phyloP scores from a whole-genome alignment of 64 coral and sea anemone species.

The Dendronephthya gigantea region DNA sequence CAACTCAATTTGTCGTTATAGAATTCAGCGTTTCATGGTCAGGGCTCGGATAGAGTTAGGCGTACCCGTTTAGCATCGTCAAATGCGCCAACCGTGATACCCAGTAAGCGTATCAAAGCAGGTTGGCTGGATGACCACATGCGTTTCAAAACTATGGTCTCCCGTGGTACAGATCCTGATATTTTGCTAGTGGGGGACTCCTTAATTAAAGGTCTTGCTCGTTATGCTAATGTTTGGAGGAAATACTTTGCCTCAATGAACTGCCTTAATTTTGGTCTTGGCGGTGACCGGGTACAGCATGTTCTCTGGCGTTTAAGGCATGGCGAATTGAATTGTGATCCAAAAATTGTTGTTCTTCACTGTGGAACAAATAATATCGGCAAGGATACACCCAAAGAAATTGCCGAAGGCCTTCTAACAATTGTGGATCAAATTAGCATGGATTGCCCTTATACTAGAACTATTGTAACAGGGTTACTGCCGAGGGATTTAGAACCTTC shows the following conservation, averaged over 20 bases:
- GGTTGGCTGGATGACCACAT: slow-evolving; percentile 57
- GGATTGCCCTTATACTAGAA: slow-evolving; percentile 47
- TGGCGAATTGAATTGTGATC: slow-evolving; percentile 70
- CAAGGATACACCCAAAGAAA: slow-evolving; percentile 59
- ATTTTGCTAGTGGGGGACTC: slow-evolving; percentile 77
- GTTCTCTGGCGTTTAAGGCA: slow-evolving; percentile 84
- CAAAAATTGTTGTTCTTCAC: slow-evolving; percentile 63
- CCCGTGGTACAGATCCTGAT: slow-evolving; percentile 20
- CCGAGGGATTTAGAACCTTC: slow-evolving; percentile 62
- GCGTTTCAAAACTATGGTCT: slow-evolving; percentile 31
- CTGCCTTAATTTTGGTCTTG: slow-evolving; percentile 77
- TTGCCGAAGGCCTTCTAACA: slow-evolving; percentile 57
- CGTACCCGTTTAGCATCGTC: slow-evolving; percentile 1
- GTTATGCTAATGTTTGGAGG: slow-evolving; percentile 82
- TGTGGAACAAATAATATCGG: slow-evolving; percentile 95
- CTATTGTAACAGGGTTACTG: slow-evolving; percentile 63
- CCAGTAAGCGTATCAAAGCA: slow-evolving; percentile 50
- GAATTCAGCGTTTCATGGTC: background rate
- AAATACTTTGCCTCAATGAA: slow-evolving; percentile 58
- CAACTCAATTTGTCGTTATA: slow-evolving; percentile 7
- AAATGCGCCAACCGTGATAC: slow-evolving; percentile 37
- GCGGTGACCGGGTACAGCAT: slow-evolving; percentile 88
- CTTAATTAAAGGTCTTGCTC: slow-evolving; percentile 79
- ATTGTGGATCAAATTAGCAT: slow-evolving; percentile 73
- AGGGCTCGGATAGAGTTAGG: background rate